Evolutionary conservation across 2,797 vertebrate genomes (phyloP).

Genomic region (Yasuhikotakia modesta): DNA sequence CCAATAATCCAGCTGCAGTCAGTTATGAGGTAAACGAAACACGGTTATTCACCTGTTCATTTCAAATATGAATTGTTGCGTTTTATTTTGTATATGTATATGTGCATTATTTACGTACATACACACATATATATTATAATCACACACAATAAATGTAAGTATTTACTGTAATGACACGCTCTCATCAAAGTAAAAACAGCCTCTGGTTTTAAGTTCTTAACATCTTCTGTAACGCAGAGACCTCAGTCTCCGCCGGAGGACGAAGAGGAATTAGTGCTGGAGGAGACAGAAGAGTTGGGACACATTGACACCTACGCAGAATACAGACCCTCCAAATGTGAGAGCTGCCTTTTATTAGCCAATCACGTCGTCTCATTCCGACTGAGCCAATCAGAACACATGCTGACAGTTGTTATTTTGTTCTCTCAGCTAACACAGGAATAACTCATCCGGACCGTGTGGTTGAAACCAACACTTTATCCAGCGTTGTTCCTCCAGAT

Average conservation of each 20-base stretch:
- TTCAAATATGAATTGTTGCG: too few species aligned
- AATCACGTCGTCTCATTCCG: too few species aligned
- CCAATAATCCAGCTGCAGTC: conserved; percentile 83
- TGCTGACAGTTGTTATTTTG: neutral
- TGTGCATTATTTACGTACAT: too few species aligned
- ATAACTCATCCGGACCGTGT: conserved; percentile 95
- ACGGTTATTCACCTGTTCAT: too few species aligned
- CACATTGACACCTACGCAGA: conserved; percentile 95
- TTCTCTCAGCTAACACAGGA: conserved; percentile 86
- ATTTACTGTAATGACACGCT: too few species aligned
- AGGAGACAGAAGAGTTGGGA: conserved; percentile 92
- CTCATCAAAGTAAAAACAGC: too few species aligned
- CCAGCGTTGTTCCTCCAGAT: conserved; percentile 95
- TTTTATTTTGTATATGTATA: too few species aligned
- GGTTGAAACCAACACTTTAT: conserved; percentile 96
- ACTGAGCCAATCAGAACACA: too few species aligned
- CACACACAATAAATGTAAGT: too few species aligned
- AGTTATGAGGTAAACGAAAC: conserved; percentile 83
- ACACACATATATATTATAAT: too few species aligned
- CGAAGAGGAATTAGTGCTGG: conserved; percentile 92
- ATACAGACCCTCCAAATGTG: conserved; percentile 95
- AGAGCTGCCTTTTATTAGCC: conserved; percentile 48
- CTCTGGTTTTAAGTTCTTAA: too few species aligned
- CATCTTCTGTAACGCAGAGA: conserved; percentile 63
- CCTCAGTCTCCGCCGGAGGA: conserved; percentile 76